These are phyloP conservation scores for Sinocyclocheilus grahami DNA, from an alignment of 2,113 vertebrate species.

Conservation along the genomic window DNA sequence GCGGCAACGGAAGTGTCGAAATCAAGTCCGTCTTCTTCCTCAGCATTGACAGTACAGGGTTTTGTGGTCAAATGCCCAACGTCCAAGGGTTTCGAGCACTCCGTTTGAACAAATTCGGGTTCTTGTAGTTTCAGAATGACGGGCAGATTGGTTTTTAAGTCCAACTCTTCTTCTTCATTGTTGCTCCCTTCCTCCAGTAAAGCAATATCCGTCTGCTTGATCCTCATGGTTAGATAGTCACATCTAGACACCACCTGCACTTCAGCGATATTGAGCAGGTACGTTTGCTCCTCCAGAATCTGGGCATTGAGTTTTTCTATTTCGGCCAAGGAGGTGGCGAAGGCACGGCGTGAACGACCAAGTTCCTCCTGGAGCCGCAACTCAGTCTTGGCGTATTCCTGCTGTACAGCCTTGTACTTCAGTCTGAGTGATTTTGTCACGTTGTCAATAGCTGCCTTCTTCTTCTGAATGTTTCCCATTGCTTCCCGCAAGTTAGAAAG, in stretches of 20 bases:
- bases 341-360: conserved; percentile 84
- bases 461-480: conserved; percentile 87
- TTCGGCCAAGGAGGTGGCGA: conserved; percentile 85
- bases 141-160: conserved; percentile 82
- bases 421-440: conserved; percentile 83
- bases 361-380: conserved; percentile 89
- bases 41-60: conserved; percentile 81
- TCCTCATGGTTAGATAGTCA: conserved; percentile 92
- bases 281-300: conserved; percentile 91
- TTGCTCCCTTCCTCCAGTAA: conserved; percentile 83
- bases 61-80: conserved; percentile 87
- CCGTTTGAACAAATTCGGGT: conserved; percentile 84
- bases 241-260: conserved; percentile 93
- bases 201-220: conserved; percentile 89
- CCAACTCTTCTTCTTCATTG: conserved; percentile 83
- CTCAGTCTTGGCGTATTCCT: conserved; percentile 89
- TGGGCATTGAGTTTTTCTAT: conserved; percentile 90
- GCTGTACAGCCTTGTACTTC: conserved; percentile 86
- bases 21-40: conserved; percentile 80
- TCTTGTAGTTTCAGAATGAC: conserved; percentile 87
- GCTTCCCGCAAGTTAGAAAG: conserved; percentile 82
- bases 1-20: conserved; percentile 44
- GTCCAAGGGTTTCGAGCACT: conserved; percentile 82
- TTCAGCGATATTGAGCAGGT: conserved; percentile 91
- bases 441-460: conserved; percentile 83